A percentile compares a stretch with the other conserved stretches of the same genome.
Evolutionary conservation across 2,888 invertebrate species (phyloP).

Genomic region (Plemyria rubiginata): DNA sequence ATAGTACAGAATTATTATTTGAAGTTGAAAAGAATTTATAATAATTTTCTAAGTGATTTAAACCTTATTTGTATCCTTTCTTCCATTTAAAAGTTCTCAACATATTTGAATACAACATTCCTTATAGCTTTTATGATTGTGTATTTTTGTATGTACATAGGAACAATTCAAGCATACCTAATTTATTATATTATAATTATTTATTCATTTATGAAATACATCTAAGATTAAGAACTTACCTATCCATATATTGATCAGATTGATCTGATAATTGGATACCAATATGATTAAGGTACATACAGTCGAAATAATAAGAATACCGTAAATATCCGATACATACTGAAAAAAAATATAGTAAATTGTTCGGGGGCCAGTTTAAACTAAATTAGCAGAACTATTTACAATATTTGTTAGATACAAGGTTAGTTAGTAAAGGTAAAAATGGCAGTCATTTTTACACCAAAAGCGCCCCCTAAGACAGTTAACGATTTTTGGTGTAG

Average conservation of each 20-base stretch:
- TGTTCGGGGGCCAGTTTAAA: neutral
- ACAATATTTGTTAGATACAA: neutral
- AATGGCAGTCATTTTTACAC: conserved; percentile 6
- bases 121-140: neutral
- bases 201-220: neutral
- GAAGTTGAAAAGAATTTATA: neutral
- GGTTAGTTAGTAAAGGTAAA: no score
- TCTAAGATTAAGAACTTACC: neutral
- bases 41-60: neutral
- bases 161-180: no score
- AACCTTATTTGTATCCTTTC: neutral
- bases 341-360: neutral
- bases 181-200: no score
- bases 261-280: no score
- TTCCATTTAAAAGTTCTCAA: neutral
- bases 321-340: neutral
- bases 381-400: neutral
- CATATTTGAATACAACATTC: neutral
- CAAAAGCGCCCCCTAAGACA: conserved; percentile 1
- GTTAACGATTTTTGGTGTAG: neutral
- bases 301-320: no score
- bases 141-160: no score
- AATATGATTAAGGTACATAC: no score
- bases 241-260: no score
- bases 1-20: neutral